Conservation (phyloP, 2,888 invertebrate genomes). For the Platycnemis pennipes region DNA sequence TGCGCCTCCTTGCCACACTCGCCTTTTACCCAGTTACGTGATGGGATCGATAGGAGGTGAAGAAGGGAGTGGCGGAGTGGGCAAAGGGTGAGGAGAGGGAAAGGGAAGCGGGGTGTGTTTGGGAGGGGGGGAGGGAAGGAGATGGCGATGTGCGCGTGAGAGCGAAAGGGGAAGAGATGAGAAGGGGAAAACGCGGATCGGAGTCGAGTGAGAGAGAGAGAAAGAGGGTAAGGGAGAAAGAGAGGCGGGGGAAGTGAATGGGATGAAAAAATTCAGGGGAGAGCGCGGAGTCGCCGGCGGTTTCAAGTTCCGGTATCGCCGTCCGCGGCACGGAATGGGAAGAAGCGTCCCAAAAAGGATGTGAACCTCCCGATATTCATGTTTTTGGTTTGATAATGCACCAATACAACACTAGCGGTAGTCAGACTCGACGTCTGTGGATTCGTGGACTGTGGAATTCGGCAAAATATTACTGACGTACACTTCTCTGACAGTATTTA, state of each 20-base stretch:
- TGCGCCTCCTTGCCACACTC: neutral
- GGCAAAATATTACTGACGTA: too few species aligned
- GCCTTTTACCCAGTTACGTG: slow-evolving; percentile 3
- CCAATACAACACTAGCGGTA: too few species aligned
- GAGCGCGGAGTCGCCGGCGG: neutral
- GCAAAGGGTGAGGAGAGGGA: neutral
- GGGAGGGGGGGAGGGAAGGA: neutral
- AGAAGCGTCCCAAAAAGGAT: too few species aligned
- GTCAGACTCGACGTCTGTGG: too few species aligned
- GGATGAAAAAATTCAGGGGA: neutral
- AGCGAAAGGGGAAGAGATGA: neutral
- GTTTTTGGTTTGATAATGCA: too few species aligned
- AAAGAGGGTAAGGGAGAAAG: neutral
- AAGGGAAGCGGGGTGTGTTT: neutral
- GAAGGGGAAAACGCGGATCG: neutral
- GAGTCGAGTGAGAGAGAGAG: neutral
- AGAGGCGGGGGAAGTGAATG: too few species aligned
- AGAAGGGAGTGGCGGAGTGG: neutral
- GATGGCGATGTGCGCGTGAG: neutral
- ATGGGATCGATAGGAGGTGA: slow-evolving; percentile 36
- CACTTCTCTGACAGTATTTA: too few species aligned
- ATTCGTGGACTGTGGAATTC: too few species aligned
- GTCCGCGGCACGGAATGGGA: too few species aligned
- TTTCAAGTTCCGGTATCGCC: neutral
- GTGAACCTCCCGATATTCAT: too few species aligned